These are phyloP conservation scores for Scaptomyza graminum DNA, from an alignment of 1,140 invertebrate genomes.

Conservation along the genomic window DNA sequence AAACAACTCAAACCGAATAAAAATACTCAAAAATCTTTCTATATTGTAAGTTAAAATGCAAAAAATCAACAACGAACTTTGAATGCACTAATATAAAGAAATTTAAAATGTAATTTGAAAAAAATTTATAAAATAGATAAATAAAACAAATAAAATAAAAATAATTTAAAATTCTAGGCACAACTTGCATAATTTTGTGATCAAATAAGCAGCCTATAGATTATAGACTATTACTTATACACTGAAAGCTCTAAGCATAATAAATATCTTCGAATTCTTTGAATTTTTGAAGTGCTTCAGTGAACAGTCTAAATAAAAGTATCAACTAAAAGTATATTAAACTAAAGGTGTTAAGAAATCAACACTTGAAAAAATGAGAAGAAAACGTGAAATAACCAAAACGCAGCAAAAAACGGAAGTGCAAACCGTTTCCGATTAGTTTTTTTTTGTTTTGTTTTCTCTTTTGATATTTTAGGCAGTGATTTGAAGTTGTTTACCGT, in stretches of 20 bases:
- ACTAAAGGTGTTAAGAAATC: background rate
- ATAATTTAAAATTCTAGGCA: background rate
- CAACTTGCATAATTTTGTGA: background rate
- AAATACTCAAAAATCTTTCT: conserved; percentile 3
- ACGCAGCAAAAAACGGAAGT: conserved; percentile 56
- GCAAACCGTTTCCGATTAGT: conserved; percentile 48
- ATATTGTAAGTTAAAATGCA: conserved; percentile 54
- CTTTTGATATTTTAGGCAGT: conserved; percentile 26
- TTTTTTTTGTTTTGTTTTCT: conserved; percentile 12
- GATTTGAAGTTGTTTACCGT: conserved; percentile 28
- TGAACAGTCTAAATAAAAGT: too few relatives aligned
- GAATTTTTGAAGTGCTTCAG: too few relatives aligned
- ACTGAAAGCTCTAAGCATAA: too few relatives aligned
- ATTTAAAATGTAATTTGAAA: too few relatives aligned
- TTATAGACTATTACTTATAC: too few relatives aligned
- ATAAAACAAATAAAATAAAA: too few relatives aligned
- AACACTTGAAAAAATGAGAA: background rate
- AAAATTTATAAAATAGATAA: too few relatives aligned
- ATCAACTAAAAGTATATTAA: too few relatives aligned
- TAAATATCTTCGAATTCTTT: too few relatives aligned
- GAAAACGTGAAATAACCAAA: conserved; percentile 11
- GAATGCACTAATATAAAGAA: background rate
- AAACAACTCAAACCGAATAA: conserved; percentile 11
- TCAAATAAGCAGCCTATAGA: background rate
- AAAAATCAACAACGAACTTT: conserved; percentile 19